Conservation (phyloP, 2,888 invertebrate species). For the Andricus quercusramuli region DNA sequence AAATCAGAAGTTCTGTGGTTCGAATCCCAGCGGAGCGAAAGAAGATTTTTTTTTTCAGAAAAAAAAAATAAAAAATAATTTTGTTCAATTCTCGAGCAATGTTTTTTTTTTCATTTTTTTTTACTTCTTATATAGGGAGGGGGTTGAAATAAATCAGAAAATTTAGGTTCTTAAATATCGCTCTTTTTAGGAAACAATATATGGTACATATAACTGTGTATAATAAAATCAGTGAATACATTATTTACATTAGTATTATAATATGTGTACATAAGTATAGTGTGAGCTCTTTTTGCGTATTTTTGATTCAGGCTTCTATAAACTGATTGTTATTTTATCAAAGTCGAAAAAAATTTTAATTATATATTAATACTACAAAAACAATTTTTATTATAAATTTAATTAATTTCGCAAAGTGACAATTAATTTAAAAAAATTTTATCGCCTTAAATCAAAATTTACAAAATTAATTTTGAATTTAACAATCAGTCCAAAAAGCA, state of each 20-base stretch:
- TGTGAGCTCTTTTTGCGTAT: constrained; percentile 32
- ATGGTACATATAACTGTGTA: constrained; percentile 65
- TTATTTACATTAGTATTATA: constrained; percentile 65
- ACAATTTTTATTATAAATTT: no score
- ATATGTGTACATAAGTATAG: constrained; percentile 35
- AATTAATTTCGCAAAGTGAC: no score
- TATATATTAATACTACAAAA: no score
- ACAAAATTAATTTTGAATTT: not conserved
- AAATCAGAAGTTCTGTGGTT: no score
- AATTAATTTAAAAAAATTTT: not conserved
- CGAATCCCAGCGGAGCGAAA: no score
- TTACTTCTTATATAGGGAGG: not conserved
- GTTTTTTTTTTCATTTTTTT: no score
- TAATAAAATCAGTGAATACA: constrained; percentile 62
- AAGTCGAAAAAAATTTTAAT: constrained; percentile 14
- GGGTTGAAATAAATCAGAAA: not conserved
- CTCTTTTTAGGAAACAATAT: constrained; percentile 69
- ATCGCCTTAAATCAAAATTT: not conserved
- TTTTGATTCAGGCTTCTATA: constrained; percentile 42
- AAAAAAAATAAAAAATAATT: no score
- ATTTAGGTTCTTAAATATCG: constrained; percentile 14
- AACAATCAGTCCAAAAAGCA: constrained; percentile 31
- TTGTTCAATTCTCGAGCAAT: no score
- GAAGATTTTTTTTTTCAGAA: no score
- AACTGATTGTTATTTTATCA: constrained; percentile 10